These are phyloP conservation scores for Pyrocoelia pectoralis DNA, from an alignment of 2,888 invertebrate genomes.

Conservation along the genomic window DNA sequence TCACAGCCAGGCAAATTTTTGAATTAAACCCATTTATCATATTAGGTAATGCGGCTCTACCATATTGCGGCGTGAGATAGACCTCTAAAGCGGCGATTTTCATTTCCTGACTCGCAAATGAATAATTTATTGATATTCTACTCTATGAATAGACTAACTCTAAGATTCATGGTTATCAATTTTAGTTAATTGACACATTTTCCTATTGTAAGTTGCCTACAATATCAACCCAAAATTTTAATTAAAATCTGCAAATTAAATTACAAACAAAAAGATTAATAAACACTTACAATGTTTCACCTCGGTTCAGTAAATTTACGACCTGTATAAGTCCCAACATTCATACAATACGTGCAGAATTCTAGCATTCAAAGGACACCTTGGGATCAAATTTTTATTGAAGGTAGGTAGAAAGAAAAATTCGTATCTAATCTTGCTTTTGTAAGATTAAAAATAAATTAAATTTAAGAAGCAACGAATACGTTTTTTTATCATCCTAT, in stretches of 20 bases:
- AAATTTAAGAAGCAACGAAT: too few species aligned
- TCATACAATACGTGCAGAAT: background rate
- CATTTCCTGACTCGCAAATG: slow-evolving; percentile 37
- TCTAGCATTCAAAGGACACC: background rate
- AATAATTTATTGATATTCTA: slow-evolving; percentile 34
- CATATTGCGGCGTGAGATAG: background rate
- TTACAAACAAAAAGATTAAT: slow-evolving; percentile 6
- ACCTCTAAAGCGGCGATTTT: slow-evolving; percentile 25
- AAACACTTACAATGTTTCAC: background rate
- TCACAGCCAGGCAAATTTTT: slow-evolving; percentile 32
- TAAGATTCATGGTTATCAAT: slow-evolving; percentile 3
- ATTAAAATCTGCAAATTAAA: slow-evolving; percentile 7
- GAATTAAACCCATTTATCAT: slow-evolving; percentile 35
- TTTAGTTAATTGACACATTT: slow-evolving; percentile 1
- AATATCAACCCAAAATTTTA: background rate
- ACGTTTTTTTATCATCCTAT: too few species aligned
- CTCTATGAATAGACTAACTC: background rate
- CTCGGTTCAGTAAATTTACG: background rate
- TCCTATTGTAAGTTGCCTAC: background rate
- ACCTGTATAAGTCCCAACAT: background rate
- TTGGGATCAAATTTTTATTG: background rate
- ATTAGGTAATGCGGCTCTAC: background rate
- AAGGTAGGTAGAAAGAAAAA: background rate
- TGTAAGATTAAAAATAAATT: too few species aligned
- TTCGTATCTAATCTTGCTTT: too few species aligned